Evolutionary conservation across 2,797 vertebrate genomes (phyloP).

Genomic region (Microctenopoma stevenorrisi): DNA sequence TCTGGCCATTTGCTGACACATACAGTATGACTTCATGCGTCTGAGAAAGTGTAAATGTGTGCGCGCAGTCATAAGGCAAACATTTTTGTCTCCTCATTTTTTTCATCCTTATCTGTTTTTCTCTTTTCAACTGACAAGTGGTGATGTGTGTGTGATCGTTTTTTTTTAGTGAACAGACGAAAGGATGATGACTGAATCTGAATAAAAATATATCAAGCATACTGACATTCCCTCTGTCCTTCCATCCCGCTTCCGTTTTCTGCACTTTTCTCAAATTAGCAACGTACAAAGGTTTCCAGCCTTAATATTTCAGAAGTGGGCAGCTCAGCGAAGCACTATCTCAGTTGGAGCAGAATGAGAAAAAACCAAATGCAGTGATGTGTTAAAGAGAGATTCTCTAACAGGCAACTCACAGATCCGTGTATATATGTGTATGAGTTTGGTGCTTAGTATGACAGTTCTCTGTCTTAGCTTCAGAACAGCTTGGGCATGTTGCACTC

Average conservation of each 20-base stretch:
- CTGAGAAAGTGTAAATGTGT: slow-evolving; percentile 48
- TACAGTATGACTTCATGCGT: slow-evolving; percentile 21
- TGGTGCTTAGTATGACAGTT: slow-evolving; percentile 8
- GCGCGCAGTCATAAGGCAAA: slow-evolving; percentile 13
- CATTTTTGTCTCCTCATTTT: background rate
- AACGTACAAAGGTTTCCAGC: slow-evolving; percentile 43
- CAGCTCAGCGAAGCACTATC: slow-evolving; percentile 53
- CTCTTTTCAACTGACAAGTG: background rate
- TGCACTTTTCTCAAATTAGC: slow-evolving; percentile 63
- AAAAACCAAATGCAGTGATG: slow-evolving; percentile 62
- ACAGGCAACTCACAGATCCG: slow-evolving; percentile 36
- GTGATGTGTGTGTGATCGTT: slow-evolving; percentile 1
- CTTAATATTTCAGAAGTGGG: slow-evolving; percentile 71
- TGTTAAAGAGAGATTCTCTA: slow-evolving; percentile 52
- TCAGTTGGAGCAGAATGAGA: slow-evolving; percentile 57
- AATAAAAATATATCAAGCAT: background rate
- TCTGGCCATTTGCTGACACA: slow-evolving; percentile 22
- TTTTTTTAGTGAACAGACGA: slow-evolving; percentile 19
- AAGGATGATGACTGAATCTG: slow-evolving; percentile 1
- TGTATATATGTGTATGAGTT: slow-evolving; percentile 29
- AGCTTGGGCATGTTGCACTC: slow-evolving; percentile 15
- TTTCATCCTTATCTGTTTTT: background rate
- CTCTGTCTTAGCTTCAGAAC: slow-evolving; percentile 48
- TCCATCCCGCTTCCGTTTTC: slow-evolving; percentile 19
- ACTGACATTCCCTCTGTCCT: slow-evolving; percentile 5